Evolutionary conservation across 1,140 invertebrate species (phyloP).

Genomic region (Pogonomyrmex californicus): DNA sequence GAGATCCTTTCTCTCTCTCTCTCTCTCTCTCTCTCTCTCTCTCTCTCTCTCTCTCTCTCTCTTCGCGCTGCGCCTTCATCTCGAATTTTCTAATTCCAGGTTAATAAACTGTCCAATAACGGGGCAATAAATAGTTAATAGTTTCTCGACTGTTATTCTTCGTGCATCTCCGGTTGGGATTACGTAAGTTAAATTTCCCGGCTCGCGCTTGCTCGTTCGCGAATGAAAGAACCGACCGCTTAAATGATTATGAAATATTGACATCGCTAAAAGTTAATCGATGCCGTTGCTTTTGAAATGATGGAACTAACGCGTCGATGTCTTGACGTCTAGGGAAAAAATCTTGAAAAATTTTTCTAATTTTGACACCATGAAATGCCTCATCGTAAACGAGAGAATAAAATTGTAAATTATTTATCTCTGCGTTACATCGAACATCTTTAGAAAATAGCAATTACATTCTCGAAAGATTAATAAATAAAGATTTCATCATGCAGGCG

Average conservation of each 20-base stretch:
- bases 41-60: background rate
- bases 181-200: constrained; percentile 45
- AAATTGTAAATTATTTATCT: background rate
- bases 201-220: background rate
- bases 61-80: background rate
- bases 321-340: background rate
- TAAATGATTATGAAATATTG: constrained; percentile 55
- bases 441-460: background rate
- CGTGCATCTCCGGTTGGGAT: constrained; percentile 42
- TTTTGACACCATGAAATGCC: background rate
- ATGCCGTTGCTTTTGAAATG: constrained; percentile 5
- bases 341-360: background rate
- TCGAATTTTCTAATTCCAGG: constrained; percentile 41
- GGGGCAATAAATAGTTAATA: constrained; percentile 41
- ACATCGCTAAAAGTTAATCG: constrained; percentile 42
- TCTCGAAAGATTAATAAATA: background rate
- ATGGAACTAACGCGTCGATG: background rate
- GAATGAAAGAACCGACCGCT: constrained; percentile 25
- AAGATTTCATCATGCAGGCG: background rate
- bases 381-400: background rate
- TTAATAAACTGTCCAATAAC: constrained; percentile 61
- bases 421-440: background rate
- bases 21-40: too few species aligned
- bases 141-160: constrained; percentile 44
- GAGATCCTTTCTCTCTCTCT: too few species aligned